phyloP scores from a whole-genome alignment of 2,797 vertebrate species.

The Hafferia zeledoni region DNA sequence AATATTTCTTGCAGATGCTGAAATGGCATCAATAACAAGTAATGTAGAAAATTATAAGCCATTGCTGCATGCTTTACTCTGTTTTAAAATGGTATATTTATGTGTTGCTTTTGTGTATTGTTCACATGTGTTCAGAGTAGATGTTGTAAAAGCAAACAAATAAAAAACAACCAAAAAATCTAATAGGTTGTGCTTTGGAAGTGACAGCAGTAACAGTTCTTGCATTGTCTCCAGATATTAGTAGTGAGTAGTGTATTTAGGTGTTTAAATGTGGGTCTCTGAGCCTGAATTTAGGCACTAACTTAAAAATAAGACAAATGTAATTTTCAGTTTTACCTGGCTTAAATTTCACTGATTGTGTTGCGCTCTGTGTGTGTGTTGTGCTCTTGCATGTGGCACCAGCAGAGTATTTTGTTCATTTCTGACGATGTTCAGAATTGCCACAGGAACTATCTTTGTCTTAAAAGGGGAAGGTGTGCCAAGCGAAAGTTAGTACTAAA shows the following conservation, averaged over 20 bases:
- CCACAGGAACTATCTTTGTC: neutral
- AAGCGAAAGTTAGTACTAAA: neutral
- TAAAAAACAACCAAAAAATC: neutral
- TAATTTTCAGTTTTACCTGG: neutral
- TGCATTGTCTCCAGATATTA: neutral
- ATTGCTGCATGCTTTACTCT: neutral
- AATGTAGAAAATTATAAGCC: neutral
- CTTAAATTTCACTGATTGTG: neutral
- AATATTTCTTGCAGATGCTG: neutral
- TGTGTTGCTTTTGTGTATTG: neutral
- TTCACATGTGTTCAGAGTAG: neutral
- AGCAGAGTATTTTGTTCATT: neutral
- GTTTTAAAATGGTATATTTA: neutral
- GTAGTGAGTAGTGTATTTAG: neutral
- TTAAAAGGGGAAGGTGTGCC: neutral
- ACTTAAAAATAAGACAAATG: neutral
- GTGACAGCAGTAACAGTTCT: neutral
- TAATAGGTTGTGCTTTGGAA: neutral
- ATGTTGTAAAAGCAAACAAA: neutral
- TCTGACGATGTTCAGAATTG: neutral
- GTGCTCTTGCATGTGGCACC: neutral
- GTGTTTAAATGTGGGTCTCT: neutral
- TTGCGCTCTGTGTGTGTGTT: neutral
- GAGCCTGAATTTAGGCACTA: neutral
- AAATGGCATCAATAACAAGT: neutral